Evolutionary conservation across 1,140 invertebrate species (phyloP), one percentile per base, ranked within the genome.

Genomic region (Drosophila nikananu): DNA sequence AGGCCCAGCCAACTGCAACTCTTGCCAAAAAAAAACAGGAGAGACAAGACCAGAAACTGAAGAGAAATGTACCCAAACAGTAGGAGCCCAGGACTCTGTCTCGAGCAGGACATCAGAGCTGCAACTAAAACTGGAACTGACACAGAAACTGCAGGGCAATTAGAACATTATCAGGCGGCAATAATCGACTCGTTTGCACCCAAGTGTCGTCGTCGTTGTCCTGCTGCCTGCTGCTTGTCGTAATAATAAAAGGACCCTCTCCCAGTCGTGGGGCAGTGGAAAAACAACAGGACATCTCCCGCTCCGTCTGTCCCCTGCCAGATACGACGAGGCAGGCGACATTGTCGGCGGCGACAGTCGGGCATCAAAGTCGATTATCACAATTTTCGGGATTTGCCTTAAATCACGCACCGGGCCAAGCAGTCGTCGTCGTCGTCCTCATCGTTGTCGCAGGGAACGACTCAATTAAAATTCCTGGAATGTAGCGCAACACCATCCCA

Each of bases 181-280:
- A 87, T 87, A 87, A 87, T 87, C 84, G 84, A 64, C 84, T 87
- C 84, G 84, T 87, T 87, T 87, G 84, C 84, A 87, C 84, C 84
- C 84, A 89, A 87, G 81, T 87, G 83, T 87, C 80, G 65, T 89
- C 77, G 61, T 32, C 32, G 32, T 35, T 12, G 61, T 60, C 48
- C 64, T 49, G 67, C 58, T 82, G 63, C 65, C 67, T n/a, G n/a
- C n/a, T n/a, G n/a, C n/a, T 60, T 86, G 76, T 63, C 83, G 82
- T 70, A 70, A 81, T 86, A 84, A 84, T 81, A 81, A 70, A 63
- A 67, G 39, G 65, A 74, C 57, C 35, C 52, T 48, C 42, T 52
- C 39, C 39, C 30, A 62, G 5, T 27, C 61, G 39, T 76, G 60
- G 71, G 49, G 73, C 73, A 57, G 25, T 68, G 44, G 68, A 27